Percentiles rank a stretch among this genome's conserved stretches.
Evolutionary conservation across 2,888 invertebrate genomes (phyloP).

Genomic region (Osedax fenrisi): DNA sequence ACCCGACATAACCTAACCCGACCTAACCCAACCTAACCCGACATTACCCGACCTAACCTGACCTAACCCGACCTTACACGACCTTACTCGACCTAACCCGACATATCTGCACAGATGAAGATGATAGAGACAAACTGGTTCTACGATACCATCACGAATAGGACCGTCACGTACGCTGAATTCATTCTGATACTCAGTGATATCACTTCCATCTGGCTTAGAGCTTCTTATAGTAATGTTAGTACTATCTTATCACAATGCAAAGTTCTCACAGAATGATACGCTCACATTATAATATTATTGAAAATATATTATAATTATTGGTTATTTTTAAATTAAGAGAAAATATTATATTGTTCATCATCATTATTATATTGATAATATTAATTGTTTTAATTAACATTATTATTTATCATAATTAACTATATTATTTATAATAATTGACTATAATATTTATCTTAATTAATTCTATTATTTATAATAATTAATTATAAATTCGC

Average conservation of each 20-base stretch:
- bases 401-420: too few species aligned
- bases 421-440: too few species aligned
- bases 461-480: too few species aligned
- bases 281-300: too few species aligned
- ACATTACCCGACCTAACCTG: background rate
- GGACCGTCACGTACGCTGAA: conserved; percentile 33
- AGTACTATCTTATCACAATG: conserved; percentile 26
- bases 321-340: too few species aligned
- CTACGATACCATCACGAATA: conserved; percentile 32
- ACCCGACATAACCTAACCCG: background rate
- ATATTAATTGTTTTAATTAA: too few species aligned
- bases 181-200: conserved; percentile 34
- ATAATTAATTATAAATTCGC: too few species aligned
- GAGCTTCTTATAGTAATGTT: conserved; percentile 37
- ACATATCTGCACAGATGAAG: conserved; percentile 29
- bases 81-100: background rate
- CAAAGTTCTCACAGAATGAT: too few species aligned
- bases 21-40: background rate
- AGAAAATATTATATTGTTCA: too few species aligned
- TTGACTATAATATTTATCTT: too few species aligned
- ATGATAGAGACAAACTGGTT: conserved; percentile 34
- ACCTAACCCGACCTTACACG: background rate
- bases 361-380: too few species aligned
- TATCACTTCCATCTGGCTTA: conserved; percentile 33
- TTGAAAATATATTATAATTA: too few species aligned